These are phyloP conservation scores for Recurvirostra avosetta DNA, from an alignment of 2,113 vertebrate genomes.

Conservation along the genomic window DNA sequence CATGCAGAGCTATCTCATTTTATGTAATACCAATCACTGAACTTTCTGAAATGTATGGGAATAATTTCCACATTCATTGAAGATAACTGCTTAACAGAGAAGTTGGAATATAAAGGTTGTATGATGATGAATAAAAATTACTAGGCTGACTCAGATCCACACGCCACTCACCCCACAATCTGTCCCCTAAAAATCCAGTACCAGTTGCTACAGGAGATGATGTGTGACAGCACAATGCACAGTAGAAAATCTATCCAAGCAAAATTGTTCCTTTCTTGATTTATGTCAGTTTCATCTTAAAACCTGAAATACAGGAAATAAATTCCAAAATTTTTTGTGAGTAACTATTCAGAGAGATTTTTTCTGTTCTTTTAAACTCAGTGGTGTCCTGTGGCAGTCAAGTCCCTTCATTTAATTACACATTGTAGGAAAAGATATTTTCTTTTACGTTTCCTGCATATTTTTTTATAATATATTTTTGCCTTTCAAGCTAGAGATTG, in stretches of 20 bases:
- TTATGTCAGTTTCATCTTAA: neutral
- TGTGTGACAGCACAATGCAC: neutral
- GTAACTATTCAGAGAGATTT: neutral
- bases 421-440: neutral
- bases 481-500: neutral
- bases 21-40: neutral
- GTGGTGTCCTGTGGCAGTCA: neutral
- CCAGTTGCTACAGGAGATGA: neutral
- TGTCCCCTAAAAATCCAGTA: neutral
- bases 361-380: neutral
- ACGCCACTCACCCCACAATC: neutral
- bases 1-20: neutral
- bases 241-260: neutral
- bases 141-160: neutral
- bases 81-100: neutral
- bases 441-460: neutral
- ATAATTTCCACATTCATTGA: neutral
- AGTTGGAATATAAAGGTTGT: neutral
- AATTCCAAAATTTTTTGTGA: neutral
- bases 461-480: neutral
- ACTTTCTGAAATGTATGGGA: neutral
- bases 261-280: neutral
- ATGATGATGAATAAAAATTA: neutral
- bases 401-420: neutral
- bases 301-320: neutral